A percentile compares a stretch with the other conserved stretches of the same genome.
Conservation (phyloP, 2,888 invertebrate species). For the Caenorhabditis sinica region DNA sequence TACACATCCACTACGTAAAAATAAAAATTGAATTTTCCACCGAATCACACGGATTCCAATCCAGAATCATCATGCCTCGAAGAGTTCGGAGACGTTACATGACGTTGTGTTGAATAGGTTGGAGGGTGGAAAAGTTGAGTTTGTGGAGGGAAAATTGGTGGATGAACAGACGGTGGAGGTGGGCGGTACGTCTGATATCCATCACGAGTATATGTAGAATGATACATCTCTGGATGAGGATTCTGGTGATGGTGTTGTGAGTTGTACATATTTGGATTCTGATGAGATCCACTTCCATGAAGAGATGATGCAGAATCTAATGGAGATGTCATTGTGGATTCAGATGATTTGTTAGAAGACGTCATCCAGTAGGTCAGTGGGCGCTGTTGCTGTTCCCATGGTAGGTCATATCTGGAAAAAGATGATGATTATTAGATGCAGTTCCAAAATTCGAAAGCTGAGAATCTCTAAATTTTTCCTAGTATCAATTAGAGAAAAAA, state of each 20-base stretch:
- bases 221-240: conserved; percentile 50
- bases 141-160: conserved; percentile 67
- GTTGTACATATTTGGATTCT: conserved; percentile 35
- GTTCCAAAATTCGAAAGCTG: no score
- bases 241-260: conserved; percentile 35
- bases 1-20: conserved; percentile 38
- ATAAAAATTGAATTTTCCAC: neutral
- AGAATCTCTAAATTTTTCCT: neutral
- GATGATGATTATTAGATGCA: no score
- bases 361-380: conserved; percentile 74
- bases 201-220: conserved; percentile 63
- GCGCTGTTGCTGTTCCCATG: conserved; percentile 71
- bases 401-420: conserved; percentile 74
- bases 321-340: conserved; percentile 72
- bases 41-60: conserved; percentile 71
- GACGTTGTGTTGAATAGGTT: conserved; percentile 59
- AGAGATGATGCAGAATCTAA: conserved; percentile 72
- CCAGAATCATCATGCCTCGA: conserved; percentile 73
- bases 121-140: conserved; percentile 71
- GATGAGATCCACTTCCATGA: conserved; percentile 44
- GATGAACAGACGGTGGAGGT: conserved; percentile 58
- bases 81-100: conserved; percentile 60
- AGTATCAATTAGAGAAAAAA: neutral
- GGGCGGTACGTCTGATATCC: conserved; percentile 70
- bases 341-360: conserved; percentile 62